phyloP scores from a whole-genome alignment of 1,140 invertebrate genomes.

The Rhopalosiphum padi region DNA sequence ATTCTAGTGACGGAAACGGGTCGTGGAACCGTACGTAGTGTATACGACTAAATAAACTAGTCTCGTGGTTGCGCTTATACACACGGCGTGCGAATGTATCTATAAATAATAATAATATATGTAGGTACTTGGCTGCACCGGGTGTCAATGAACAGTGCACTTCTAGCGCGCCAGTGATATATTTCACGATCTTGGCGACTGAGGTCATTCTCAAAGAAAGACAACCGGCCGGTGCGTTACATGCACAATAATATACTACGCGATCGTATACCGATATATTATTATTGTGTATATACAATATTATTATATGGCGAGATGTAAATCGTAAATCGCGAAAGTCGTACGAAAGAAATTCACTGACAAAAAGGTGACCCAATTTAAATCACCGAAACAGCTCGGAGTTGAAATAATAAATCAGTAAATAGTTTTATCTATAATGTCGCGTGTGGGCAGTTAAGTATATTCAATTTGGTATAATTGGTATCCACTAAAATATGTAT shows the following conservation, averaged over 20 bases:
- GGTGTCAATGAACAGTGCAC: background rate
- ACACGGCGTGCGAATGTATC: background rate
- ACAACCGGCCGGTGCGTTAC: background rate
- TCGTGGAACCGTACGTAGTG: background rate
- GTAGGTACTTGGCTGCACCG: background rate
- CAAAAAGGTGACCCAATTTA: background rate
- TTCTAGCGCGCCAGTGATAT: background rate
- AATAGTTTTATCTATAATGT: background rate
- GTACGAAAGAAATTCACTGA: background rate
- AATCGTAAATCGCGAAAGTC: background rate
- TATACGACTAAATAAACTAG: background rate
- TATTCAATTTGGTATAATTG: constrained; percentile 18
- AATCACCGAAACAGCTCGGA: background rate
- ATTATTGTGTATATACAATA: background rate
- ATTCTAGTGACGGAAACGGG: background rate
- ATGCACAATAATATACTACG: background rate
- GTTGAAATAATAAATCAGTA: background rate
- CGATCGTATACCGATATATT: background rate
- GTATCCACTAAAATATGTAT: constrained; percentile 3
- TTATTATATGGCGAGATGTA: background rate
- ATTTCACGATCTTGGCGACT: background rate
- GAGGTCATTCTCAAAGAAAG: background rate
- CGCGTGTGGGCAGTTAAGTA: background rate
- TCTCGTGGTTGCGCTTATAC: background rate
- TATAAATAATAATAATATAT: background rate